phyloP scores from a whole-genome alignment of 2,888 invertebrate genomes.

The Brachypalpus laphriformis region DNA sequence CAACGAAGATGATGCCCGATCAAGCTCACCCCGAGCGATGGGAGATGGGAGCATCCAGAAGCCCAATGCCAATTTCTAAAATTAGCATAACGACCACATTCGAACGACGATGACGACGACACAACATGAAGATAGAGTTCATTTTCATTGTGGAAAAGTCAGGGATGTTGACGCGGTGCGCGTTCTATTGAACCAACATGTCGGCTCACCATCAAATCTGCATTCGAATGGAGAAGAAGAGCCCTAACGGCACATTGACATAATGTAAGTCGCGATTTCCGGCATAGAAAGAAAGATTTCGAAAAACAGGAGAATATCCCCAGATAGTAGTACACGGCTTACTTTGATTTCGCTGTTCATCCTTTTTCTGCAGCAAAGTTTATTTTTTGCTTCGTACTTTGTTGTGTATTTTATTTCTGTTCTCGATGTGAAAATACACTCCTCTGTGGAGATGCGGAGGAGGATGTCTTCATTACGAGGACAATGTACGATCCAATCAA shows the following conservation, averaged over 20 bases:
- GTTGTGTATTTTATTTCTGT: conserved; percentile 28
- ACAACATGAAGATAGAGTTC: conserved; percentile 15
- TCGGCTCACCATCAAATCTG: conserved; percentile 51
- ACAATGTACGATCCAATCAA: conserved; percentile 59
- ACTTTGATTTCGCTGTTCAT: conserved; percentile 35
- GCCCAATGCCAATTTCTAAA: conserved; percentile 47
- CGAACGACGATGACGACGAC: conserved; percentile 19
- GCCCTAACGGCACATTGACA: conserved; percentile 37
- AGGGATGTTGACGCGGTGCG: conserved; percentile 18
- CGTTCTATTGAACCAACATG: conserved; percentile 39
- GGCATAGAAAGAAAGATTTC: conserved; percentile 9
- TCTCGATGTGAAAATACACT: background rate
- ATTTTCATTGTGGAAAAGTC: conserved; percentile 28
- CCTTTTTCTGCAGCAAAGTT: conserved; percentile 1
- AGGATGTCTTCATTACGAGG: conserved; percentile 51
- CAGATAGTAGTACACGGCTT: conserved; percentile 38
- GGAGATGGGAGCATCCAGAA: background rate
- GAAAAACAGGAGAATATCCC: conserved; percentile 4
- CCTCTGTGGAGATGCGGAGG: background rate
- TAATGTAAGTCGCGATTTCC: conserved; percentile 44
- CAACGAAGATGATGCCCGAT: conserved; percentile 1
- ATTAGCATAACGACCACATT: conserved; percentile 53
- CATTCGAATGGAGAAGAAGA: conserved; percentile 31
- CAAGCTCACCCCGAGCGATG: background rate
- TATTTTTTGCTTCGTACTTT: background rate